phyloP scores from a whole-genome alignment of 1,140 invertebrate genomes.

The Bombus picipes region DNA sequence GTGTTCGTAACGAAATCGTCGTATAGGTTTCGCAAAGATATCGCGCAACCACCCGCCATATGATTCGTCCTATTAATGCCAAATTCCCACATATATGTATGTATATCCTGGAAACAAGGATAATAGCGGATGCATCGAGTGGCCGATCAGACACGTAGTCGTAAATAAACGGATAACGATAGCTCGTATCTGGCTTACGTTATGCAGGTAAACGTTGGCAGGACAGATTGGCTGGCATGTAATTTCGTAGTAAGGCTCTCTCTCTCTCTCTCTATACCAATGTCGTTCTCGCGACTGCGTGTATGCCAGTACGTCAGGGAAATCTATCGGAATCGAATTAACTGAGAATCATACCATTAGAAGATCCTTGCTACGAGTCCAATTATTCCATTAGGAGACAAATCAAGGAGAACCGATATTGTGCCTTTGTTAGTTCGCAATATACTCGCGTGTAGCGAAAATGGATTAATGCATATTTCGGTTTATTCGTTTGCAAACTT shows the following conservation, averaged over 20 bases:
- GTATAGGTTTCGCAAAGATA: not conserved
- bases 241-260: conserved; percentile 49
- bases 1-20: not conserved
- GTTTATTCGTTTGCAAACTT: too few relatives aligned
- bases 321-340: conserved; percentile 42
- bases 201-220: conserved; percentile 56
- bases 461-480: too few relatives aligned
- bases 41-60: not conserved
- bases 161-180: conserved; percentile 77
- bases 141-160: conserved; percentile 60
- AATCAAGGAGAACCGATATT: too few relatives aligned
- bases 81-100: conserved; percentile 47
- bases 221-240: conserved; percentile 54
- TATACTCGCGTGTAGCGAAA: too few relatives aligned
- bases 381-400: not conserved
- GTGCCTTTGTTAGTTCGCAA: not conserved
- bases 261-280: conserved; percentile 7
- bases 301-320: not conserved
- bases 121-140: conserved; percentile 62
- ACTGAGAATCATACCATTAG: conserved; percentile 5
- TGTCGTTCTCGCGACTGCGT: too few relatives aligned
- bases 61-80: conserved; percentile 56
- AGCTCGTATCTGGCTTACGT: conserved; percentile 64
- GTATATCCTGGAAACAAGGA: conserved; percentile 37
- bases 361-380: not conserved